Evolutionary conservation across 2,888 invertebrate species (phyloP).

Genomic region (Xanthostigma xanthostigma): DNA sequence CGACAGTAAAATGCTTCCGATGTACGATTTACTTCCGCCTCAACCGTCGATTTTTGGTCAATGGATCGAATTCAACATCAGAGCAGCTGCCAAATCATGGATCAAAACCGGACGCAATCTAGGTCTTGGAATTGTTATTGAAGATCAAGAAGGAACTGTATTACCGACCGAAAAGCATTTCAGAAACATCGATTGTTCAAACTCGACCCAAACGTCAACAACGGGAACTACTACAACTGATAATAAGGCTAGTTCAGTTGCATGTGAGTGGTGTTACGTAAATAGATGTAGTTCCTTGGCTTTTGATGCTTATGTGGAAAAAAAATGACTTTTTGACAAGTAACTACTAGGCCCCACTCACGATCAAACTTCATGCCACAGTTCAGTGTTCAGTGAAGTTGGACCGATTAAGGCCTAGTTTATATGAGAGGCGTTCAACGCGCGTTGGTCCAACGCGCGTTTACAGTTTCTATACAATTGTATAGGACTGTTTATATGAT

Average conservation of each 20-base stretch:
- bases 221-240: constrained; percentile 5
- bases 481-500: too few species aligned
- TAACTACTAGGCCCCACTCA: too few species aligned
- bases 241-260: constrained; percentile 6
- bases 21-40: constrained; percentile 13
- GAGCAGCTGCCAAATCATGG: constrained; percentile 30
- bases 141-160: constrained; percentile 39
- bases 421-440: too few species aligned
- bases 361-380: too few species aligned
- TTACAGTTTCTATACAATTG: too few species aligned
- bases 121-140: constrained; percentile 37
- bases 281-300: too few species aligned
- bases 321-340: too few species aligned
- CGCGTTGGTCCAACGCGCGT: too few species aligned
- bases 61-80: constrained; percentile 34
- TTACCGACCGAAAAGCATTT: constrained; percentile 34
- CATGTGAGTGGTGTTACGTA: constrained; percentile 3
- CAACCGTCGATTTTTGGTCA: constrained; percentile 13
- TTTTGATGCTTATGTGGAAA: too few species aligned
- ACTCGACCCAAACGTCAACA: constrained; percentile 7
- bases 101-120: constrained; percentile 21
- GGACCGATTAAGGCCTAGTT: too few species aligned
- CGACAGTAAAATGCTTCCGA: constrained; percentile 31
- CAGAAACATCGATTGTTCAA: constrained; percentile 28
- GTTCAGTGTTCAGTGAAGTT: too few species aligned